Evolutionary conservation across 2,113 vertebrate genomes (phyloP), one percentile per base, ranked within the genome.

Genomic region (Thunnus thynnus): DNA sequence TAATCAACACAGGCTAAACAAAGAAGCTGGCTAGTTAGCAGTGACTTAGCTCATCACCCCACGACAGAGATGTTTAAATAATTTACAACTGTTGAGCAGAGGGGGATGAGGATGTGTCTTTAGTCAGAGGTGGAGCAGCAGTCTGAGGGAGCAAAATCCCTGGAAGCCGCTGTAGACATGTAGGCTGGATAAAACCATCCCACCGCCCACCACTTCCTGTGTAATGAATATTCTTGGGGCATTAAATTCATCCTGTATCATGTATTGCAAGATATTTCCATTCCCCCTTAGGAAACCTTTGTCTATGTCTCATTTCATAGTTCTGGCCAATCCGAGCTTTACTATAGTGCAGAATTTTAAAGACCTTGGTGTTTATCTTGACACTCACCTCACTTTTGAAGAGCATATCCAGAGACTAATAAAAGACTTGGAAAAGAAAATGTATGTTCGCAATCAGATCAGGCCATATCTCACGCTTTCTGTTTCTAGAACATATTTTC

Each of bases 121-220:
- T 75, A 83, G 83, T 76, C 56, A 36, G 76, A 81, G 86, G 78
- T 84, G 78, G 72, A 81, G 76, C 77, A 81, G 83, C 73, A 78
- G 72, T 73, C 82, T 85, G 62, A 72, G 72, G 78, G 72, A 44
- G 72, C 72, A 68, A 57, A 82, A 85, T 88, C 80, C 76, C 79
- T 86, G 30, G 83, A 84, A 85, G 67, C 74, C 78, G 65, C 76
- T 78, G 72, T 41, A 79, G 74, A 86, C 61, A 57, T 36, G 72
- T 65, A 71, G 78, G 68, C 67, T 60, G 77, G 65, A 78, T 82
- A 22, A 82, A 72, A 78, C 76, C 88, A 77, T 85, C 86, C 83
- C 79, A 76, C 87, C 78, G 36, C 88, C 85, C 85, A 88, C 87
- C 17, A 20, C 76, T 86, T 90, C 88, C 90, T 90, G 86, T 78